phyloP scores from a whole-genome alignment of 2,113 vertebrate species.

The Channa maculata region DNA sequence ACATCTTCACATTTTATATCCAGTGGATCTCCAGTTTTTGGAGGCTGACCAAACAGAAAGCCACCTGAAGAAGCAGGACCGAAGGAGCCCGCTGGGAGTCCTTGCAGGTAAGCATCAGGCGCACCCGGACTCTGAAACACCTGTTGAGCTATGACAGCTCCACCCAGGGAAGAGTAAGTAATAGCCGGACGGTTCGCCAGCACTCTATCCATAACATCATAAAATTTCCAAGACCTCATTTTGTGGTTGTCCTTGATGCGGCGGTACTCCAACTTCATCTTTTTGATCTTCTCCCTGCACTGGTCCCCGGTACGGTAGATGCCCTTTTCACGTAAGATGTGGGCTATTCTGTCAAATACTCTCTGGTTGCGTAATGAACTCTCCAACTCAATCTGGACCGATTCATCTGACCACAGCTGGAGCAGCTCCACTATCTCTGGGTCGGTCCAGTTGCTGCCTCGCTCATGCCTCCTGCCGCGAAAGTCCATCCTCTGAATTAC shows the following conservation, averaged over 20 bases:
- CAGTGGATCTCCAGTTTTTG: conserved; percentile 82
- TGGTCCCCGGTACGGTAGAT: conserved; percentile 89
- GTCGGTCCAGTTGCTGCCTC: conserved; percentile 92
- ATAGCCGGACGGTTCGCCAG: conserved; percentile 85
- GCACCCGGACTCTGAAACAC: conserved; percentile 80
- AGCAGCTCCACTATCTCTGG: conserved; percentile 91
- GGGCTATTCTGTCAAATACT: conserved; percentile 90
- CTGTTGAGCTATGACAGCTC: conserved; percentile 83
- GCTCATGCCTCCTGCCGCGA: conserved; percentile 87
- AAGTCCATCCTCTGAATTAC: conserved; percentile 84
- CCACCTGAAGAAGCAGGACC: conserved; percentile 72
- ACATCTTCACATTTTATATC: conserved; percentile 90
- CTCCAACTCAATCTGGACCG: conserved; percentile 89
- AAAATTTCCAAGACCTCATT: conserved; percentile 89
- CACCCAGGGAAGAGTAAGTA: conserved; percentile 83
- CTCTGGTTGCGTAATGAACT: conserved; percentile 91
- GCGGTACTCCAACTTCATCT: conserved; percentile 94
- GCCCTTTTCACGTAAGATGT: conserved; percentile 87
- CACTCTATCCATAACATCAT: conserved; percentile 91
- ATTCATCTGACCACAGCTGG: conserved; percentile 90
- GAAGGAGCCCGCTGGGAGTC: conserved; percentile 62
- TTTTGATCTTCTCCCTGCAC: conserved; percentile 93
- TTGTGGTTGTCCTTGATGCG: conserved; percentile 90
- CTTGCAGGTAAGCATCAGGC: conserved; percentile 77
- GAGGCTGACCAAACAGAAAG: conserved; percentile 84